Evolutionary conservation across 2,888 invertebrate species (phyloP), one percentile per base, ranked within the genome.

Genomic region (Hipparchia sbordonii): DNA sequence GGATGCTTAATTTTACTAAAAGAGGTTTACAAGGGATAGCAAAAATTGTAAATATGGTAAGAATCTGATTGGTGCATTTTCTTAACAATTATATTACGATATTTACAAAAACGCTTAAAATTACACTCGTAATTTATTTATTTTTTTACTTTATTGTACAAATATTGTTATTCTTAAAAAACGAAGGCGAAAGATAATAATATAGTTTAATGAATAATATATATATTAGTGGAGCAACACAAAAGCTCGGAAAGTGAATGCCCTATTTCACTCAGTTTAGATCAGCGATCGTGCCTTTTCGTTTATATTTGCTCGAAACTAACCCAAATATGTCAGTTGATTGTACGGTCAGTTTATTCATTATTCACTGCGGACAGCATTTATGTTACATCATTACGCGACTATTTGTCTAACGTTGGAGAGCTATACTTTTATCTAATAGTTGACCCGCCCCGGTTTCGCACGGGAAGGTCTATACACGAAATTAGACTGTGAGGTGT

Each of bases 351-450:
- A 46, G 66, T 46, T 62, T 46, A 61, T 61, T 62, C 67, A 62
- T 67, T 72, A 67, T 61, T 72, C 67, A 67, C 67, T 46, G n/a
- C 61, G 67, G 46, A 51, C 56, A 67, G 54, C 67, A 61, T 67
- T 39, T 39, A 67, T 61, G 67, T 72, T 67, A 72, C 66, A 60
- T 71, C 59, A 71, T 66, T 71, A 66, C 59, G 13, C 66, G 59
- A 39, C 59, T 66, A 71, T 71, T 71, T 66, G 71, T 71, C 52
- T 52, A 59, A 71, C 65, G 52, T 45, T 66, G 6, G 33, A 39
- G 33, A 3, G 6, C 6, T 60, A 39, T 7, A 6, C 51, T 51
- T 59, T 39, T 39, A 39, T 39, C 39, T 39, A 39, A 39, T 39
- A 39, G 39, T 5, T 39, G 39, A 39, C 2, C 39, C 39, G 5